Base-by-base conservation (phyloP, 1,140 invertebrate genomes). In the Olivierus martensii region DNA sequence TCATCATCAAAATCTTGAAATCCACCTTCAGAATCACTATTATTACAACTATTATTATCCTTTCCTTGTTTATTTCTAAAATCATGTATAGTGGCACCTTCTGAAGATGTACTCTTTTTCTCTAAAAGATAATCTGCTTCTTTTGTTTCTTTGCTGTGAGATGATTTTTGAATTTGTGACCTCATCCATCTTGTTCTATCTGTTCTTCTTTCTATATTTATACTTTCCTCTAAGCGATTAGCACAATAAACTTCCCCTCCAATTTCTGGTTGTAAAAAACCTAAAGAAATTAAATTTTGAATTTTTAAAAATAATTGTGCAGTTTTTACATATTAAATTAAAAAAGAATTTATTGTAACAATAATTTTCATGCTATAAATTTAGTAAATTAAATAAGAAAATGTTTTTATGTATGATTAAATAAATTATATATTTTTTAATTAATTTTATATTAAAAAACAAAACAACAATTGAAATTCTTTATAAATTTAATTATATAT, bases 241-340 rank as follows among this genome's bases (percentile, higher is more conserved):
- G 35, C 50, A 17, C 44, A 45, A n/a, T 28, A 55, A 28, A 48
- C 38, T 15, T 55, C 53, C 28, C 53, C 50, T 18, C 46, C 48
- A 12, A 55, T 55, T 18, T 55, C 53, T 3, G 53, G 53, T 46
- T 55, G 49, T 36, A 55, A 41, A 15, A 55, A 55, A 50, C 48
- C 53, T 55, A 37, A 22, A 18, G 4, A 28, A 9, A 28, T 6
- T 28, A 28, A 28, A 28, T 28, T 0, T 28, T 6, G 4, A 28
- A 28, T 28, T 28, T n/a, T n/a, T 28, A 28, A 28, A 28, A 28
- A 28, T 9, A 28, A 28, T 28, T 28, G n/a, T n/a, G n/a, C n/a
- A n/a, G n/a, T n/a, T n/a, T n/a, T n/a, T 1, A 28, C 28, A 28
- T 28, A 28, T 28, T 28, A 28, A 28, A 2, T n/a, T n/a, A n/a